Conservation (phyloP, 2,888 invertebrate species). For the Danaus chrysippus region DNA sequence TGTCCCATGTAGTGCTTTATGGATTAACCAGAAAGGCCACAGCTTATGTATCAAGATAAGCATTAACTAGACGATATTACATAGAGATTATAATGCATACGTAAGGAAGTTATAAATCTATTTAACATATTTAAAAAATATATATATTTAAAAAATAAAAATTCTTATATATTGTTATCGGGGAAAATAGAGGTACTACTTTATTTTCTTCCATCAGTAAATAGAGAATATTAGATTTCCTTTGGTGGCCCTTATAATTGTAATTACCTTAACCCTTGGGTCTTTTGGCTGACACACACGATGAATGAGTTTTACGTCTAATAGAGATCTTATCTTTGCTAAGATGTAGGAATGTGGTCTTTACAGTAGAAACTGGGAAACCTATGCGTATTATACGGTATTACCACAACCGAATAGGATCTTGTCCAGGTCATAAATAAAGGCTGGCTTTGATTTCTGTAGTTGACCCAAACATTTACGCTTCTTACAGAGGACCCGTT, state of each 20-base stretch:
- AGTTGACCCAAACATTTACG: slow-evolving; percentile 63
- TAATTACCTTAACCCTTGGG: slow-evolving; percentile 55
- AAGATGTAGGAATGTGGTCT: slow-evolving; percentile 66
- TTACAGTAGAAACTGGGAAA: slow-evolving; percentile 67
- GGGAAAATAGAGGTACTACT: slow-evolving; percentile 25
- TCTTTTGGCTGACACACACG: slow-evolving; percentile 58
- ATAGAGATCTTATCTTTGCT: slow-evolving; percentile 71
- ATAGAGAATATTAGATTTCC: slow-evolving; percentile 50
- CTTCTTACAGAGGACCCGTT: slow-evolving; percentile 63
- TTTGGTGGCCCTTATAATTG: slow-evolving; percentile 48
- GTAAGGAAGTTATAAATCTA: slow-evolving; percentile 8
- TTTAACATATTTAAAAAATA: neutral
- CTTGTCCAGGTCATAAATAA: slow-evolving; percentile 72
- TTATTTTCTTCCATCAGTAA: slow-evolving; percentile 30
- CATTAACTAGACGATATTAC: slow-evolving; percentile 30
- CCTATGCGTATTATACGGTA: slow-evolving; percentile 65
- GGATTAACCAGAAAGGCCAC: slow-evolving; percentile 55
- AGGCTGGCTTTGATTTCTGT: slow-evolving; percentile 71
- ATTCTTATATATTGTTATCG: slow-evolving; percentile 18
- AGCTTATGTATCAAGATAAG: slow-evolving; percentile 45
- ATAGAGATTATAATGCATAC: slow-evolving; percentile 15
- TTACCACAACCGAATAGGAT: slow-evolving; percentile 64
- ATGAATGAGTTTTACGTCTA: slow-evolving; percentile 71
- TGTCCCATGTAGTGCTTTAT: slow-evolving; percentile 58
- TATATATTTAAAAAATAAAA: slow-evolving; percentile 1